Evolutionary conservation across 1,140 invertebrate species (phyloP).

Genomic region (Zaprionus camerounensis): DNA sequence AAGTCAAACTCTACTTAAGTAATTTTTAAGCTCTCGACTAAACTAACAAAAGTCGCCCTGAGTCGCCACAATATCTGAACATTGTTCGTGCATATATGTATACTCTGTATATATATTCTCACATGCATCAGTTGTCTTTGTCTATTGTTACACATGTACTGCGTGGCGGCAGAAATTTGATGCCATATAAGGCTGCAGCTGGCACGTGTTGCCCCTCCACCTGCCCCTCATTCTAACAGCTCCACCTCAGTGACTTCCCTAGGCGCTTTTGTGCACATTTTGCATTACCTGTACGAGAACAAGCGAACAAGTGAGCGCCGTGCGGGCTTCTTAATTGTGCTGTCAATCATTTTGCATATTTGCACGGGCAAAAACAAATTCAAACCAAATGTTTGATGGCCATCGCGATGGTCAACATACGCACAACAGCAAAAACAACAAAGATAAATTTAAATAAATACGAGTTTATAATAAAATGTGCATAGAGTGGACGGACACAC

Average conservation of each 20-base stretch:
- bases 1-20: background rate
- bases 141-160: conserved; percentile 49
- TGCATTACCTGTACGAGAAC: conserved; percentile 24
- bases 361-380: conserved; percentile 48
- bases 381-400: conserved; percentile 50
- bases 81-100: background rate
- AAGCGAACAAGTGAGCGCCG: conserved; percentile 1
- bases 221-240: background rate
- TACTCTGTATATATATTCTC: background rate
- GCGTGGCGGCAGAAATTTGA: conserved; percentile 16
- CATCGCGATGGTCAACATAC: conserved; percentile 39
- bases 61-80: background rate
- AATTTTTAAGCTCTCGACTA: background rate
- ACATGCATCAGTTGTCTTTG: conserved; percentile 31
- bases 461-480: conserved; percentile 31
- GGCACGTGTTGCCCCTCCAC: conserved; percentile 21
- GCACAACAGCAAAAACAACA: conserved; percentile 36
- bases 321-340: conserved; percentile 70
- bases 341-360: conserved; percentile 82
- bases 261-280: background rate
- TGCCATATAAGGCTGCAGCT: conserved; percentile 62
- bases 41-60: background rate
- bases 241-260: background rate
- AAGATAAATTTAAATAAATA: conserved; percentile 60
- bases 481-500: conserved; percentile 32